A percentile compares a stretch with the other conserved stretches of the same genome.
These are phyloP conservation scores for Orthosia cruda DNA, from an alignment of 2,888 invertebrate species.

Conservation along the genomic window DNA sequence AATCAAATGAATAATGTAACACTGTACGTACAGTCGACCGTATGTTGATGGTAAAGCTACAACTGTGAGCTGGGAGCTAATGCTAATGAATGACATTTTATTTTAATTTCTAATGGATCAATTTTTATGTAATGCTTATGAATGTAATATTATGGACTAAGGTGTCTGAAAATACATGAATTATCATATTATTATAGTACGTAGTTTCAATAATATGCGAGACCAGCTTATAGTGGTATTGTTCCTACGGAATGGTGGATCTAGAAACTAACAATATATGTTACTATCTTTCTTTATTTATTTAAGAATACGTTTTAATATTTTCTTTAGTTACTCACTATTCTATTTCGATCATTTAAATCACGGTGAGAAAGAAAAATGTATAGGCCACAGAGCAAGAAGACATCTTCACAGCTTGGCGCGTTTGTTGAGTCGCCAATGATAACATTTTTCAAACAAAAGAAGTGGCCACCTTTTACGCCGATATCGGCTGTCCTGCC, in stretches of 20 bases:
- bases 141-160: too few relatives aligned
- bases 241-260: background rate
- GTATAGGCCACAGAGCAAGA: background rate
- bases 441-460: background rate
- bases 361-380: background rate
- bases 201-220: background rate
- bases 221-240: background rate
- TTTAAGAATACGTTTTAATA: background rate
- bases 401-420: background rate
- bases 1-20: slow-evolving; percentile 58
- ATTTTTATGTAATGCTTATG: too few relatives aligned
- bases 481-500: too few relatives aligned
- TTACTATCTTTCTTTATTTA: too few relatives aligned
- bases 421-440: background rate
- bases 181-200: too few relatives aligned
- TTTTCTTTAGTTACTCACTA: background rate
- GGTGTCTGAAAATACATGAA: too few relatives aligned
- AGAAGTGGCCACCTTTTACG: background rate
- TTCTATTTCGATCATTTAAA: background rate
- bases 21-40: background rate
- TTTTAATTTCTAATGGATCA: too few relatives aligned
- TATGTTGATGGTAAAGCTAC: background rate
- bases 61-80: background rate
- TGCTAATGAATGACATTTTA: too few relatives aligned
- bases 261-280: too few relatives aligned